Percentiles rank a stretch among this genome's conserved stretches.
Evolutionary conservation across 2,888 invertebrate genomes (phyloP).

Genomic region (Venustoraphidia nigricollis): DNA sequence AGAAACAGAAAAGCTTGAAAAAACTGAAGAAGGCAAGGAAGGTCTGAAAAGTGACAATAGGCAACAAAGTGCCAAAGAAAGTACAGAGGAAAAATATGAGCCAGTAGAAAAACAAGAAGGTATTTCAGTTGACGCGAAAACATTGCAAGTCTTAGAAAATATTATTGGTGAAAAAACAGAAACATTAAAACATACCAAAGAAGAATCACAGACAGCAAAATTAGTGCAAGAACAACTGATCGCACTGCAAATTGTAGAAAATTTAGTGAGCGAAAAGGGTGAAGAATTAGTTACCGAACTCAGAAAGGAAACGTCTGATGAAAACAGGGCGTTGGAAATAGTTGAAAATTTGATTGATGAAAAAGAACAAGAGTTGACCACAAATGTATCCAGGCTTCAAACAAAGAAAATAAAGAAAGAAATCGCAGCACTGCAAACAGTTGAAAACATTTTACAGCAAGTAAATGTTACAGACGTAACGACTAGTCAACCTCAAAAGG

Average conservation of each 20-base stretch:
- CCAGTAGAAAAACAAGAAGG: conserved; percentile 4
- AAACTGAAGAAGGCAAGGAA: conserved; percentile 1
- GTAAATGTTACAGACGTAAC: conserved; percentile 14
- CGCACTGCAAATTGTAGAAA: conserved; percentile 26
- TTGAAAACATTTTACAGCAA: too few relatives aligned
- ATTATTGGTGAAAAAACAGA: conserved; percentile 11
- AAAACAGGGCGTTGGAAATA: too few relatives aligned
- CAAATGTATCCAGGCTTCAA: too few relatives aligned
- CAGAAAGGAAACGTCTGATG: too few relatives aligned
- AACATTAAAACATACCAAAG: conserved; percentile 13
- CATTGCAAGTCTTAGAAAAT: conserved; percentile 6
- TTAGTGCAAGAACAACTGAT: conserved; percentile 30
- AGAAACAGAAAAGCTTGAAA: conserved; percentile 4
- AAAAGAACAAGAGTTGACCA: too few relatives aligned
- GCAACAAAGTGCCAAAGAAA: conserved; percentile 6
- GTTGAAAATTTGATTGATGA: too few relatives aligned
- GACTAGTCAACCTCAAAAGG: conserved; percentile 13
- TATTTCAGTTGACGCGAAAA: too few relatives aligned
- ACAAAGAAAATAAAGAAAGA: too few relatives aligned
- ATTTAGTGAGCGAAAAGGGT: conserved; percentile 13
- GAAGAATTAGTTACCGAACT: too few relatives aligned
- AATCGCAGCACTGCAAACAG: too few relatives aligned
- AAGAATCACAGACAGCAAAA: conserved; percentile 30
- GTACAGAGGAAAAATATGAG: conserved; percentile 6
- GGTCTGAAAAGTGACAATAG: conserved; percentile 9